phyloP scores from a whole-genome alignment of 2,113 vertebrate genomes.

The Saguinus imperator region DNA sequence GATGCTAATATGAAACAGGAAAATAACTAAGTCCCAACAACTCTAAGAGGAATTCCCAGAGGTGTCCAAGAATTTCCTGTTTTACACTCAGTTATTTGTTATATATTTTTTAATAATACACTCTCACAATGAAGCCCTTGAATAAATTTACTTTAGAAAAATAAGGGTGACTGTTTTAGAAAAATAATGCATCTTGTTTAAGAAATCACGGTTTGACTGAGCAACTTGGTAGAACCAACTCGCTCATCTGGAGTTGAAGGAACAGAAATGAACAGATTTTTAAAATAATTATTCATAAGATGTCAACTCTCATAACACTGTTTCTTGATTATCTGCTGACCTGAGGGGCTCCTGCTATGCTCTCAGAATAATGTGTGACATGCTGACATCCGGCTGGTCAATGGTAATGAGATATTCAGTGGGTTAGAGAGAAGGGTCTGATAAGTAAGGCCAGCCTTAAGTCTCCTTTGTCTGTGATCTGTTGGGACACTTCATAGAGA shows the following conservation, averaged over 20 bases:
- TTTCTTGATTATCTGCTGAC: slow-evolving; percentile 81
- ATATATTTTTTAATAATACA: neutral
- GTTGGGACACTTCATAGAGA: neutral
- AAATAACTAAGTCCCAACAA: neutral
- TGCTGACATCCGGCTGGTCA: slow-evolving; percentile 80
- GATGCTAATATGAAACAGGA: neutral
- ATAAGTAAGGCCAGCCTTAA: neutral
- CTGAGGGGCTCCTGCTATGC: slow-evolving; percentile 72
- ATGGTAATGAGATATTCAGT: slow-evolving; percentile 73
- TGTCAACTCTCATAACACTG: slow-evolving; percentile 83
- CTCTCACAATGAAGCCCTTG: neutral
- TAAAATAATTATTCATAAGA: slow-evolving; percentile 88
- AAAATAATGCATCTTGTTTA: slow-evolving; percentile 56
- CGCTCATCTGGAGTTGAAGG: slow-evolving; percentile 78
- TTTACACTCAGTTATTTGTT: neutral
- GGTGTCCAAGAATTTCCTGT: neutral
- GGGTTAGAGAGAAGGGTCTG: slow-evolving; percentile 32
- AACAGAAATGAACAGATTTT: slow-evolving; percentile 85
- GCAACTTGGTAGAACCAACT: slow-evolving; percentile 74
- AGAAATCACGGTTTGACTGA: slow-evolving; percentile 67
- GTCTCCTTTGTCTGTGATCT: neutral
- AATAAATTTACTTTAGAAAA: slow-evolving; percentile 42
- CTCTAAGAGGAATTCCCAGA: neutral
- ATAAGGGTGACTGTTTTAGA: neutral
- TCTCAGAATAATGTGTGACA: slow-evolving; percentile 71